phyloP scores from a whole-genome alignment of 2,888 invertebrate species.

The Hemithea aestivaria region DNA sequence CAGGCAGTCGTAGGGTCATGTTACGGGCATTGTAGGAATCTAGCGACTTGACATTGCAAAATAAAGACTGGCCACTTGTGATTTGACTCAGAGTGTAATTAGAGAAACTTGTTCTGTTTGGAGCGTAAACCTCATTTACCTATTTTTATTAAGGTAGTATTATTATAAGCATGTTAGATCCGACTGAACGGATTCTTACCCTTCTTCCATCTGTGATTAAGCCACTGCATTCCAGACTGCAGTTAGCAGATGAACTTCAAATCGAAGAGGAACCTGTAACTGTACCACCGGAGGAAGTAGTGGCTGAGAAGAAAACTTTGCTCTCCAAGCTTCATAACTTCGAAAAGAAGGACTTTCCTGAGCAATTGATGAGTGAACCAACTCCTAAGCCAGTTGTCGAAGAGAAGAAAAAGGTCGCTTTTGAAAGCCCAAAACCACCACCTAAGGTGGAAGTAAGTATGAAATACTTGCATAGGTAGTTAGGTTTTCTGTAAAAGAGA shows the following conservation, averaged over 20 bases:
- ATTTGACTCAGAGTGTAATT: no score
- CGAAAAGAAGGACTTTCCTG: slow-evolving; percentile 46
- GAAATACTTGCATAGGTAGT: no score
- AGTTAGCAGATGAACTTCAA: slow-evolving; percentile 51
- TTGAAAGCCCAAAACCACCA: slow-evolving; percentile 40
- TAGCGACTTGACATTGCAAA: no score
- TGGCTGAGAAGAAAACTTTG: slow-evolving; percentile 64
- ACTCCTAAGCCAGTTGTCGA: slow-evolving; percentile 2
- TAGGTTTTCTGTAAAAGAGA: no score
- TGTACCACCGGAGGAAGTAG: slow-evolving; percentile 61
- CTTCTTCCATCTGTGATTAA: no score
- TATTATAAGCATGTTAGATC: no score
- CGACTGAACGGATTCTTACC: no score
- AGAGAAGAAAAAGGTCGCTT: slow-evolving; percentile 18
- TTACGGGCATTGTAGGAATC: slow-evolving; percentile 1
- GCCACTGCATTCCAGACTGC: slow-evolving; percentile 56
- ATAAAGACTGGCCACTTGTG: no score
- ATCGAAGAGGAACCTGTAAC: slow-evolving; percentile 43
- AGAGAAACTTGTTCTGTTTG: no score
- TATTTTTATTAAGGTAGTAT: no score
- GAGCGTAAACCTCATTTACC: no score
- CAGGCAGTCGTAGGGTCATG: no score
- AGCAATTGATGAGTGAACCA: slow-evolving; percentile 13
- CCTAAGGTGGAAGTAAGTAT: slow-evolving; percentile 55
- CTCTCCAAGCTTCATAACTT: slow-evolving; percentile 62